Percentiles rank a stretch among this genome's conserved stretches.
Evolutionary conservation across 2,113 vertebrate species (phyloP).

Genomic region (Rhineura floridana): DNA sequence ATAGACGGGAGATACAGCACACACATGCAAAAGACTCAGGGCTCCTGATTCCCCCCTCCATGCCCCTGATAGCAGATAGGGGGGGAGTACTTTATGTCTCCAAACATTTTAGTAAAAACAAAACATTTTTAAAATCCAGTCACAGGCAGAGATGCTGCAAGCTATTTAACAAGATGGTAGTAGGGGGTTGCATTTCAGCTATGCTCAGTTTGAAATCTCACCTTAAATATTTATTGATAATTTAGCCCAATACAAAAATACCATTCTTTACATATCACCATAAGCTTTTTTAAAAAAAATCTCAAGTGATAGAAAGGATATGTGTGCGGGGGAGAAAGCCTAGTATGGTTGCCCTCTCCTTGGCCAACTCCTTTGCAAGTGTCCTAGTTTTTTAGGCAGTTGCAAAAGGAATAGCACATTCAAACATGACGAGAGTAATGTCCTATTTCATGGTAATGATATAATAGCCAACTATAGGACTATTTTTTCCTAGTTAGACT

Average conservation of each 20-base stretch:
- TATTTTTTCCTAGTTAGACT: neutral
- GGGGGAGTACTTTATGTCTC: too few relatives aligned
- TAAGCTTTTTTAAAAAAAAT: neutral
- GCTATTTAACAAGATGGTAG: too few relatives aligned
- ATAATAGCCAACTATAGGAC: neutral
- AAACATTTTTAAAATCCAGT: too few relatives aligned
- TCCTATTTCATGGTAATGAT: neutral
- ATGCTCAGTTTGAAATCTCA: neutral
- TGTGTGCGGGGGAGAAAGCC: neutral
- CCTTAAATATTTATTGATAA: neutral
- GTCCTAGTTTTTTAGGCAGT: too few relatives aligned
- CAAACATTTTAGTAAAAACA: too few relatives aligned
- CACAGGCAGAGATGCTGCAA: too few relatives aligned
- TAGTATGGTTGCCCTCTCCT: neutral
- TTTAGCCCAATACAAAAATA: neutral
- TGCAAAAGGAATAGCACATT: neutral
- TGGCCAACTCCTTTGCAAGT: too few relatives aligned
- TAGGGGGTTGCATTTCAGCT: neutral
- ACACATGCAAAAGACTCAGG: too few relatives aligned
- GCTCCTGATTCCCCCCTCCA: too few relatives aligned
- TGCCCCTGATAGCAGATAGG: too few relatives aligned
- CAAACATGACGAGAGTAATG: neutral
- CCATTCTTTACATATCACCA: neutral
- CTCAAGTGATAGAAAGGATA: neutral
- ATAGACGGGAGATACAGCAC: too few relatives aligned